Evolutionary conservation across 2,113 vertebrate genomes (phyloP), one percentile per base, ranked within the genome.

Genomic region (Fregata magnificens): DNA sequence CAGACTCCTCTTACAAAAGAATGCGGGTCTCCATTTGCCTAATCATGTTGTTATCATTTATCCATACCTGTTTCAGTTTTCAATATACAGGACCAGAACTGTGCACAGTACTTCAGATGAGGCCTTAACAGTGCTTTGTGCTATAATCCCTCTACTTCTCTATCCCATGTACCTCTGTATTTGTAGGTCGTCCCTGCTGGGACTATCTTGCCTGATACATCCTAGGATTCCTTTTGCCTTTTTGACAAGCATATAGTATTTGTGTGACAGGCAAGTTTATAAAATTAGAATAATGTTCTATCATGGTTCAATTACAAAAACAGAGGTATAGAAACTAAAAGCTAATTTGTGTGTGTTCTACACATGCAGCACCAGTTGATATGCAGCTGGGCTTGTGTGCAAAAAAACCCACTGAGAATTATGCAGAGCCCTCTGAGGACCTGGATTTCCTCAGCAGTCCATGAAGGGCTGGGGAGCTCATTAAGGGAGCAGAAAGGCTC

Each of bases 161-260:
- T 67, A 42, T 16, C 22, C 10, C 0, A 0, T 5, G 4, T 50
- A 16, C 6, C 34, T 59, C 71, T 82, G 11, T 26, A 56, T 77
- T 72, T 83, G 29, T 59, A 83, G n/a, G 53, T 19, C 14, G 19
- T 24, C 8, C 50, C n/a, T 85, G n/a, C 29, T 55, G 44, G 56
- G 69, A 70, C 7, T 11, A 0, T 47, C 12, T 56, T 63, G 34
- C 32, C 52, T 67, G 32, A 31, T 16, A 47, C 9, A n/a, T 50
- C 10, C 38, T 58, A 31, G 28, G 5, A 59, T 62, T 89, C 36
- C 34, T 73, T 52, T 49, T 73, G 49, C 31, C 28, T 62, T 85
- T 77, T 72, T 2, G 4, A 34, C 18, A 44, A 31, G 13, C 9
- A 1, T 16, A 5, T 38, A 3, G 0, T 44, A 22, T 42, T 16